These are phyloP conservation scores for Verasper variegatus DNA, from an alignment of 2,113 vertebrate genomes.

Conservation along the genomic window DNA sequence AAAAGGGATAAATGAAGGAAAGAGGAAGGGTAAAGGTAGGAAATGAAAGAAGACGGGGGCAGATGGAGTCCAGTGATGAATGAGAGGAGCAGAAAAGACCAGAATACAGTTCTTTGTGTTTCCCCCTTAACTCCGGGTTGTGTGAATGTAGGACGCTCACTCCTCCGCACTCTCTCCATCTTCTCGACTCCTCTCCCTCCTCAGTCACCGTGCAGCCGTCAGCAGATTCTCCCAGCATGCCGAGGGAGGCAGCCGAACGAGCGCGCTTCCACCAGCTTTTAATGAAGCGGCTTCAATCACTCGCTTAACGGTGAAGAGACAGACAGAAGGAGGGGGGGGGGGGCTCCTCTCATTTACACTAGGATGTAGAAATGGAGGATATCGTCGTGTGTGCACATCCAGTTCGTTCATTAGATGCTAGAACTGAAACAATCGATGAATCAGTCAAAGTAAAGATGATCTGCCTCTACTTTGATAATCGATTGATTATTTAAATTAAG, in stretches of 20 bases:
- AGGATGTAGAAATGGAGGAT: no score
- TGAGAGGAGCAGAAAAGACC: neutral
- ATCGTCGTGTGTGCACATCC: no score
- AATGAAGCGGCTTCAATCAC: constrained; percentile 54
- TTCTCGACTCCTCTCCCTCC: neutral
- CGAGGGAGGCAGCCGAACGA: constrained; percentile 37
- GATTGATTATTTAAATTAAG: no score
- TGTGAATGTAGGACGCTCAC: constrained; percentile 32
- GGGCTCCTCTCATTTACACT: neutral
- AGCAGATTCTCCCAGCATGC: constrained; percentile 62
- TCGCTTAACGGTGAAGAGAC: constrained; percentile 13
- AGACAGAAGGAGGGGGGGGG: neutral
- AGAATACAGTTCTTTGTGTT: constrained; percentile 11
- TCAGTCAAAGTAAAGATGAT: no score
- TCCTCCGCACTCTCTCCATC: neutral
- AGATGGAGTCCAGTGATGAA: neutral
- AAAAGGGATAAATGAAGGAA: neutral
- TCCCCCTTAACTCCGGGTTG: neutral
- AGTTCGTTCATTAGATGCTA: no score
- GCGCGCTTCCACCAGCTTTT: constrained; percentile 47
- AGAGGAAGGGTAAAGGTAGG: neutral
- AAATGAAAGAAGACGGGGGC: no score
- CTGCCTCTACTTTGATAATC: no score
- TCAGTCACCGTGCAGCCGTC: constrained; percentile 31
- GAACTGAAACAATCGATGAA: no score